Evolutionary conservation across 2,888 invertebrate genomes (phyloP).

Genomic region (Caenorhabditis sinica): DNA sequence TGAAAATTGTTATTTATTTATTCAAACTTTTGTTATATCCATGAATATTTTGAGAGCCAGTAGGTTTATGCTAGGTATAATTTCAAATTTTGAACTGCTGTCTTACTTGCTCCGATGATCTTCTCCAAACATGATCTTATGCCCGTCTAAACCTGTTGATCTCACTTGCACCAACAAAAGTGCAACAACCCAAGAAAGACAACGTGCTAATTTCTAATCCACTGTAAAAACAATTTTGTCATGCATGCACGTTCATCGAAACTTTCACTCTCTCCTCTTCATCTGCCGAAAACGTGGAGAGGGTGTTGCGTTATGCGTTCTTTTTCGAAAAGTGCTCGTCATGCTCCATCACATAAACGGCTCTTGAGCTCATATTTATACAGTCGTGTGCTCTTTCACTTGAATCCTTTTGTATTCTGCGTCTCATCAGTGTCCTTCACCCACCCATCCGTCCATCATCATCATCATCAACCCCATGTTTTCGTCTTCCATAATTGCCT

Average conservation of each 20-base stretch:
- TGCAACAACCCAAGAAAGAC: not conserved
- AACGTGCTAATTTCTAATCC: slow-evolving; percentile 42
- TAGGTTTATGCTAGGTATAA: too few relatives aligned
- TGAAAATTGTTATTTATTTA: not conserved
- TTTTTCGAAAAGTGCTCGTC: slow-evolving; percentile 51
- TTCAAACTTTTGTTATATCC: too few relatives aligned
- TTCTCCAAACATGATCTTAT: slow-evolving; percentile 14
- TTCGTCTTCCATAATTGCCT: slow-evolving; percentile 37
- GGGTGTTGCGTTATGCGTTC: slow-evolving; percentile 33
- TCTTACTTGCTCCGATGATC: not conserved
- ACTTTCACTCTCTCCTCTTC: not conserved
- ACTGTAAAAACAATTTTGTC: slow-evolving; percentile 39
- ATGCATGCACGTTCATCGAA: slow-evolving; percentile 26
- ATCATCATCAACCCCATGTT: slow-evolving; percentile 46
- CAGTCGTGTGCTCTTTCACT: slow-evolving; percentile 60
- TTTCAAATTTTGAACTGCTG: too few relatives aligned
- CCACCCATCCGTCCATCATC: slow-evolving; percentile 41
- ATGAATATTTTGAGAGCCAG: too few relatives aligned
- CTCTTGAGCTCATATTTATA: slow-evolving; percentile 65
- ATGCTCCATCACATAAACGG: slow-evolving; percentile 59
- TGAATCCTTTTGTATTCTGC: slow-evolving; percentile 9
- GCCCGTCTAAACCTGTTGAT: slow-evolving; percentile 31
- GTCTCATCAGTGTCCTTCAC: slow-evolving; percentile 38
- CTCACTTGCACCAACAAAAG: not conserved
- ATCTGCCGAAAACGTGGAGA: slow-evolving; percentile 45